Conservation (phyloP, 2,888 invertebrate species). For the Hermaeophaga mercurialis region DNA sequence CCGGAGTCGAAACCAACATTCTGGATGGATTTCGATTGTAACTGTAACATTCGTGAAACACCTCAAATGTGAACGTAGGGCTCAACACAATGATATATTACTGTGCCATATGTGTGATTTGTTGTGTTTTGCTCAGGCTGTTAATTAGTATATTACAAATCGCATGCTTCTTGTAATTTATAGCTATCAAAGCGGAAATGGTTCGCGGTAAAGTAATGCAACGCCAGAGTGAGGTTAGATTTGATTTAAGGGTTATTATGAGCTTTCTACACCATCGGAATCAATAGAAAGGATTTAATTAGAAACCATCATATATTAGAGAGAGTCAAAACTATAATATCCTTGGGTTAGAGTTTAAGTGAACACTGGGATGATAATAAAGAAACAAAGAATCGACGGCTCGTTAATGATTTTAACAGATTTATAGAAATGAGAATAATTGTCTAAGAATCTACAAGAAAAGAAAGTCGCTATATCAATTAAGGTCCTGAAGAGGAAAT, state of each 20-base stretch:
- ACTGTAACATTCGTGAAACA: constrained; percentile 1
- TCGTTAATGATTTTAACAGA: no score
- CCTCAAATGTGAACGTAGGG: constrained; percentile 3
- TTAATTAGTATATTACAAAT: constrained; percentile 7
- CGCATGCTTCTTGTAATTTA: constrained; percentile 7
- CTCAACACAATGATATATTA: constrained; percentile 7
- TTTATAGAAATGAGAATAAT: no score
- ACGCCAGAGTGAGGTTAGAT: not conserved
- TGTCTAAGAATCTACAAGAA: no score
- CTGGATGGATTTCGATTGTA: not conserved
- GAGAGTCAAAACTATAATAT: no score
- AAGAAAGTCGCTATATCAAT: no score
- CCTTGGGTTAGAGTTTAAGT: no score
- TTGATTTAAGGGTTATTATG: not conserved
- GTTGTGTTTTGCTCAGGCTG: constrained; percentile 5
- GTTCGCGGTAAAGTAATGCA: not conserved
- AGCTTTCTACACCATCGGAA: not conserved
- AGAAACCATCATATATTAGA: no score
- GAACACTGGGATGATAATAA: no score
- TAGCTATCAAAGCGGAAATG: constrained; percentile 3
- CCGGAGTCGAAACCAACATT: no score
- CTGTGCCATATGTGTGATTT: constrained; percentile 5
- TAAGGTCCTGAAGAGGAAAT: no score
- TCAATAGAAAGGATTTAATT: no score
- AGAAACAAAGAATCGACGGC: no score